Evolutionary conservation across 2,888 invertebrate species (phyloP).

Genomic region (Helicoverpa assulta): DNA sequence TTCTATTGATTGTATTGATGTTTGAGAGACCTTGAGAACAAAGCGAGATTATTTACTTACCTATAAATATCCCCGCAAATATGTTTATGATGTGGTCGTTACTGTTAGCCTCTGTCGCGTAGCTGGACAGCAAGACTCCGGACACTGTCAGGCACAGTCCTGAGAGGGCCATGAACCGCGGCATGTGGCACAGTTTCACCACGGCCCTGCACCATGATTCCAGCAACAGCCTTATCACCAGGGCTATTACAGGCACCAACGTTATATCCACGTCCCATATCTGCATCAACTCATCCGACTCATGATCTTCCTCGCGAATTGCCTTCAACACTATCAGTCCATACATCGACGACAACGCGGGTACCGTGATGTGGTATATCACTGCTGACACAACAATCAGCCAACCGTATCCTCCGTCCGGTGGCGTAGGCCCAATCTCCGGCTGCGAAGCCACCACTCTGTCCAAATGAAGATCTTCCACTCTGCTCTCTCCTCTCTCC

Average conservation of each 20-base stretch:
- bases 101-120: conserved; percentile 83
- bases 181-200: conserved; percentile 90
- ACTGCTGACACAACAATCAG: conserved; percentile 90
- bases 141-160: conserved; percentile 91
- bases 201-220: conserved; percentile 91
- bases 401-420: conserved; percentile 93
- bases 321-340: conserved; percentile 89
- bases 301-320: conserved; percentile 85
- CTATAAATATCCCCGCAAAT: conserved; percentile 88
- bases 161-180: conserved; percentile 89
- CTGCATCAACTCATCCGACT: conserved; percentile 77
- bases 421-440: conserved; percentile 92
- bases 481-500: conserved; percentile 71
- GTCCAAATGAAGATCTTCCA: conserved; percentile 88
- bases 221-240: conserved; percentile 89
- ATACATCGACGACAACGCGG: conserved; percentile 88
- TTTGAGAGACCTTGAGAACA: conserved; percentile 44
- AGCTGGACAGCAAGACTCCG: conserved; percentile 89
- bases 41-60: conserved; percentile 81
- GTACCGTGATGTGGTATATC: conserved; percentile 91
- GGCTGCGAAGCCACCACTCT: conserved; percentile 91
- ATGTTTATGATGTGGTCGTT: conserved; percentile 86
- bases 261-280: conserved; percentile 91
- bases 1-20: conserved; percentile 45
- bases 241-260: conserved; percentile 90